Percentiles rank a stretch among this genome's conserved stretches.
phyloP scores from a whole-genome alignment of 2,797 vertebrate species.

The Tamandua tetradactyla region DNA sequence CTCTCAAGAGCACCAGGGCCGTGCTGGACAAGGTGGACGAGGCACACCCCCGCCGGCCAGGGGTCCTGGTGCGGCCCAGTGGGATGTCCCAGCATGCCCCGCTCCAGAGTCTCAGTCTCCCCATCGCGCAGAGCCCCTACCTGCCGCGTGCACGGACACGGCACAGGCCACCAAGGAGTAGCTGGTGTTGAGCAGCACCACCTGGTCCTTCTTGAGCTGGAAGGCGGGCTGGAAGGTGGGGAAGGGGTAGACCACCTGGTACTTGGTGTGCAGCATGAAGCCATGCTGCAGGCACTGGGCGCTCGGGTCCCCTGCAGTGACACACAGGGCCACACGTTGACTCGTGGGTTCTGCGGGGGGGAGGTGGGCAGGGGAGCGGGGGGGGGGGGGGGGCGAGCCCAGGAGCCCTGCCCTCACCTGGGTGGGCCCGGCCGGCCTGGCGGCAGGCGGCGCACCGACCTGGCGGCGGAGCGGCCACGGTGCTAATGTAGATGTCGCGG shows the following conservation, averaged over 20 bases:
- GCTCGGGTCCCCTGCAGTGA: conserved; percentile 82
- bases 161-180: conserved; percentile 96
- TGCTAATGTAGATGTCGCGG: conserved; percentile 95
- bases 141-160: conserved; percentile 88
- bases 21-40: rapidly evolving
- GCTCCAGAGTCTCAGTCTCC: neutral
- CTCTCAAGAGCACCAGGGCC: neutral
- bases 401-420: conserved; percentile 82
- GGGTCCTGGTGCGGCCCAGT: too few relatives aligned
- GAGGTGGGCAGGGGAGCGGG: too few relatives aligned
- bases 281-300: conserved; percentile 92
- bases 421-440: conserved; percentile 84
- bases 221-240: conserved; percentile 97
- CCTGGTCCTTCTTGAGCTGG: conserved; percentile 96
- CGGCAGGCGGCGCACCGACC: conserved; percentile 89
- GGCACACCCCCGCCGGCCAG: neutral
- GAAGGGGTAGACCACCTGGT: conserved; percentile 97
- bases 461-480: conserved; percentile 90
- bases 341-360: too few relatives aligned
- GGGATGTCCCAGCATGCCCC: neutral
- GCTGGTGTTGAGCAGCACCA: conserved; percentile 96
- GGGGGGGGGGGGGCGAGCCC: too few relatives aligned
- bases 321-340: neutral
- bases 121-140: conserved; percentile 62
- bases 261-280: conserved; percentile 94